Evolutionary conservation across 2,113 vertebrate genomes (phyloP).

Genomic region (Hoplias malabaricus): DNA sequence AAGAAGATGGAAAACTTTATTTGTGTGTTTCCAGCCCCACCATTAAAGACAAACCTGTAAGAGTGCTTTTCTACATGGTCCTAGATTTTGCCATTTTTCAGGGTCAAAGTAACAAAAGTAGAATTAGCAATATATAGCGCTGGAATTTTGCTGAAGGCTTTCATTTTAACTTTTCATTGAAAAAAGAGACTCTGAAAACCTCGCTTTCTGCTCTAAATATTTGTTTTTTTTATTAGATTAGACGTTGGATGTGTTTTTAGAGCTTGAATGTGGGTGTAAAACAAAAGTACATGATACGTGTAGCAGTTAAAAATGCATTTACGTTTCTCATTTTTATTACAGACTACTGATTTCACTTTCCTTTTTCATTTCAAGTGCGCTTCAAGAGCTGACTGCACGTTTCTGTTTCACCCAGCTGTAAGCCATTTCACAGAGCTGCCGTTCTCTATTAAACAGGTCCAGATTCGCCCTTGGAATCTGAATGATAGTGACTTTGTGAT

Average conservation of each 20-base stretch:
- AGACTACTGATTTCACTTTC: not conserved
- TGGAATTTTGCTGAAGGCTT: not conserved
- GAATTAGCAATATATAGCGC: not conserved
- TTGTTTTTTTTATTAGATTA: not conserved
- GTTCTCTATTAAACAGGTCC: conserved; percentile 78
- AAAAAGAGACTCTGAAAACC: not conserved
- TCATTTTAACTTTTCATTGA: not conserved
- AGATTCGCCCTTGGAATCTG: conserved; percentile 99
- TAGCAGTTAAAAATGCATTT: not conserved
- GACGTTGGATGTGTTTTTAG: not conserved
- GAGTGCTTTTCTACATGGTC: conserved; percentile 52
- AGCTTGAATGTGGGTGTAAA: not conserved
- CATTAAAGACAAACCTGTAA: conserved; percentile 98
- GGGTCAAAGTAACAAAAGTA: no score
- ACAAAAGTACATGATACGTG: not conserved
- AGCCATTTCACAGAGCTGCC: not conserved
- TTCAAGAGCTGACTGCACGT: not conserved
- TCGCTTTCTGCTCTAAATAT: not conserved
- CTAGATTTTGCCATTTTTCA: no score
- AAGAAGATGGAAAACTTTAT: conserved; percentile 97
- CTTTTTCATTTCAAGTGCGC: not conserved
- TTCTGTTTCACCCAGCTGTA: not conserved
- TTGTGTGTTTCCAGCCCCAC: conserved; percentile 98
- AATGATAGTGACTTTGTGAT: conserved; percentile 99
- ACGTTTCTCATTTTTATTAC: not conserved